These are phyloP conservation scores for Myotis planiceps DNA, from an alignment of 2,797 vertebrate genomes.

Conservation along the genomic window DNA sequence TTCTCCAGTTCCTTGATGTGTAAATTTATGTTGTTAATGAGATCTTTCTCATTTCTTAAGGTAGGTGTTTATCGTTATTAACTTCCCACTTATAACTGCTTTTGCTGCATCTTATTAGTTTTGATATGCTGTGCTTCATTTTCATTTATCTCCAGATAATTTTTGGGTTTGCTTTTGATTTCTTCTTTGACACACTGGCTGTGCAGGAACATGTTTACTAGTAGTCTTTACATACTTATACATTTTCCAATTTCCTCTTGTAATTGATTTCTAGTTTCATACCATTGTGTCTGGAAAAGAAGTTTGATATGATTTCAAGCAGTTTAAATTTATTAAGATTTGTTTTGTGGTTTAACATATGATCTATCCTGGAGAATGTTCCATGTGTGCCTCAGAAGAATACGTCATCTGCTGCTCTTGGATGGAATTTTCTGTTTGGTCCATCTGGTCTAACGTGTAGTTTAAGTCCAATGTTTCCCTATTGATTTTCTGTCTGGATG, in stretches of 20 bases:
- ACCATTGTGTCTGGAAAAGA: neutral
- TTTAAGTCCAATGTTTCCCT: conserved; percentile 13
- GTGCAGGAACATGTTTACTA: neutral
- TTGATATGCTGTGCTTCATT: neutral
- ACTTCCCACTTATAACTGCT: neutral
- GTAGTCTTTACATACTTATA: neutral
- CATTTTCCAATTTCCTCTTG: neutral
- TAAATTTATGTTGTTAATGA: neutral
- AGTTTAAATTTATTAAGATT: conserved; percentile 29
- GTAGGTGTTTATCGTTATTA: neutral
- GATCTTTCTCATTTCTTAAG: neutral
- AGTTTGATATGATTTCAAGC: neutral
- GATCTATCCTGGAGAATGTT: neutral
- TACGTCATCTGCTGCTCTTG: neutral
- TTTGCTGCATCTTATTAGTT: neutral
- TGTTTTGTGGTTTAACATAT: neutral
- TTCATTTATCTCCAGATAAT: neutral
- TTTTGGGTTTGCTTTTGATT: neutral
- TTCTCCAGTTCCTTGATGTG: neutral
- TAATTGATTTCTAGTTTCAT: neutral
- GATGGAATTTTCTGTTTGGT: neutral
- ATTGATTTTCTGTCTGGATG: neutral
- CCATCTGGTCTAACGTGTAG: neutral
- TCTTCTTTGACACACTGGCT: neutral
- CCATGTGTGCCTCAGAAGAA: conserved; percentile 1